Evolutionary conservation across 2,888 invertebrate genomes (phyloP).

Genomic region (Stenodema calcarata): DNA sequence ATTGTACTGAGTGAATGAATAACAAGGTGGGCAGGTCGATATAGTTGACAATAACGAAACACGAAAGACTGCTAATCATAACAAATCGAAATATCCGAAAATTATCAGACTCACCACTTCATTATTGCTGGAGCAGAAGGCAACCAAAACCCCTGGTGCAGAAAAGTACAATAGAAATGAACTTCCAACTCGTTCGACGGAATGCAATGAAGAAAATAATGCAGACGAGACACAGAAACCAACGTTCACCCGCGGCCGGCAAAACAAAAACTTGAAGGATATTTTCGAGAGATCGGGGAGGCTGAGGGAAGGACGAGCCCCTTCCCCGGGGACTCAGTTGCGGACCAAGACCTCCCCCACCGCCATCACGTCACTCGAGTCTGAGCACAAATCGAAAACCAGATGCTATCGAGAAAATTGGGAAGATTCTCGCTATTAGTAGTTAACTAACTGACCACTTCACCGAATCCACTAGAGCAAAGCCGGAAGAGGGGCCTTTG

Average conservation of each 20-base stretch:
- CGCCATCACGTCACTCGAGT: background rate
- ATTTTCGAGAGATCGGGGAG: background rate
- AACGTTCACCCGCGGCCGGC: constrained; percentile 14
- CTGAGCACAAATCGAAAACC: too few relatives aligned
- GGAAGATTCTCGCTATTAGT: too few relatives aligned
- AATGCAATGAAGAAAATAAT: background rate
- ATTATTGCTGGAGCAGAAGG: background rate
- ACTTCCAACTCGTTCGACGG: background rate
- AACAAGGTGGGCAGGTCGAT: too few relatives aligned
- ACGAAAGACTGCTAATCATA: too few relatives aligned
- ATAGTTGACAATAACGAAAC: too few relatives aligned
- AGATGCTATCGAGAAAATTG: too few relatives aligned
- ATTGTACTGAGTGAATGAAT: too few relatives aligned
- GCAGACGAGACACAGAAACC: background rate
- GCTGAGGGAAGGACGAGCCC: constrained; percentile 10
- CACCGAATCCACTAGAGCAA: too few relatives aligned
- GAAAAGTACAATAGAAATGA: background rate
- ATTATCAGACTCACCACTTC: background rate
- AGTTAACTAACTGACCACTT: too few relatives aligned
- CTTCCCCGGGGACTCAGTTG: background rate
- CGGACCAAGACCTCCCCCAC: background rate
- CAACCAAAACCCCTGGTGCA: background rate
- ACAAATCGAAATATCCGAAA: background rate
- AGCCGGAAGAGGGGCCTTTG: too few relatives aligned
- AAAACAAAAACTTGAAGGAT: constrained; percentile 12